These are phyloP conservation scores for Natator depressus DNA, from an alignment of 2,113 vertebrate genomes.

Conservation along the genomic window DNA sequence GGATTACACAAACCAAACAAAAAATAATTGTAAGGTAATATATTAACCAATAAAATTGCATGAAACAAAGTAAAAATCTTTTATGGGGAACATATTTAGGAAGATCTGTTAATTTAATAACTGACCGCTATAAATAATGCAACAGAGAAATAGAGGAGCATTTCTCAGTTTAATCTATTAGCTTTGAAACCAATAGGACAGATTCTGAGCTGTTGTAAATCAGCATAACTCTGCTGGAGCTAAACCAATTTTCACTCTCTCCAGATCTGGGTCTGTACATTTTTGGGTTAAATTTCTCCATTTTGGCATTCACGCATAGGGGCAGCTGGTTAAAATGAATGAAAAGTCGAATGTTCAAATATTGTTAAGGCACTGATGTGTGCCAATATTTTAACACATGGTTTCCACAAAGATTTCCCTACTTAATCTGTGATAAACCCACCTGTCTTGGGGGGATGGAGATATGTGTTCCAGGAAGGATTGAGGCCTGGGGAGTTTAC, in stretches of 20 bases:
- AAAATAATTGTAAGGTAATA: not conserved
- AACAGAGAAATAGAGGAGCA: not conserved
- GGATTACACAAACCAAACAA: not conserved
- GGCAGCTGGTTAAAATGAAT: not conserved
- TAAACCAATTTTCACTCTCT: not conserved
- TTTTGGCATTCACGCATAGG: not conserved
- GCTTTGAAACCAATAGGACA: rapidly evolving
- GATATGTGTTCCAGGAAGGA: conserved; percentile 34
- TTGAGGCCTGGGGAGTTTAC: conserved; percentile 30
- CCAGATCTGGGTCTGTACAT: not conserved
- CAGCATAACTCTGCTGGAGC: not conserved
- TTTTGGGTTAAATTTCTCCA: not conserved
- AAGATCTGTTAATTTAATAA: not conserved
- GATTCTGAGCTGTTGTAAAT: not conserved
- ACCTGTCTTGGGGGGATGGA: not conserved
- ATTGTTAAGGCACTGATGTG: not conserved
- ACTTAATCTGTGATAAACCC: not conserved
- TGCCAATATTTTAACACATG: not conserved
- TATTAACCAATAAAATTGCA: not conserved
- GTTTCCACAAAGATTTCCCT: conserved; percentile 24
- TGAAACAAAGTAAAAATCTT: not conserved
- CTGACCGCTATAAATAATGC: not conserved
- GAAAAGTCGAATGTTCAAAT: not conserved
- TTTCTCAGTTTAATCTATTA: not conserved
- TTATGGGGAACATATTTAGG: not conserved